Conservation (phyloP, 2,888 invertebrate species). For the Caenorhabditis imperialis region DNA sequence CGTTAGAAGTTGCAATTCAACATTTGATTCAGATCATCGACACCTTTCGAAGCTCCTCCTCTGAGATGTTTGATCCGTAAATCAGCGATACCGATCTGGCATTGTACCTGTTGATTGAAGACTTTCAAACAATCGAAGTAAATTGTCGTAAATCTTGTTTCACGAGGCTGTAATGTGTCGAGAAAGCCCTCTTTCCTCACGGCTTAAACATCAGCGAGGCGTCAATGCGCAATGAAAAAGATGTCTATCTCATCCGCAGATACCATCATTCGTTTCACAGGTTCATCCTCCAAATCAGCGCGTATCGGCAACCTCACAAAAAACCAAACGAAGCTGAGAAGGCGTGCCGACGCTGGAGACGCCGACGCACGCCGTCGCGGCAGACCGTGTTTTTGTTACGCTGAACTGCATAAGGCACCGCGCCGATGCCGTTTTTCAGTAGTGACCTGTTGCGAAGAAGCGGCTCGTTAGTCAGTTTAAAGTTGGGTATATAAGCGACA, state of each 20-base stretch:
- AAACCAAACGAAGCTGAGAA: constrained; percentile 20
- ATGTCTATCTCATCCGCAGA: constrained; percentile 38
- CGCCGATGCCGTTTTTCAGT: constrained; percentile 41
- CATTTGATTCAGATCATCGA: too few relatives aligned
- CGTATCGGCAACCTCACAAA: constrained; percentile 17
- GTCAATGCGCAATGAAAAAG: constrained; percentile 22
- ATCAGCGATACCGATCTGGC: constrained; percentile 23
- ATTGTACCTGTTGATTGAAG: too few relatives aligned
- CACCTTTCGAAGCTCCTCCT: too few relatives aligned
- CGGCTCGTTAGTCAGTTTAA: constrained; percentile 54
- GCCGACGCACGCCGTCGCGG: constrained; percentile 12
- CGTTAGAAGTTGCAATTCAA: too few relatives aligned
- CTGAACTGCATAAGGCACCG: constrained; percentile 47
- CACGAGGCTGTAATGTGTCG: constrained; percentile 24
- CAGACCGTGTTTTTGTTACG: constrained; percentile 44
- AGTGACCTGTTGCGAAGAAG: constrained; percentile 46
- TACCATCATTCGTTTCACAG: constrained; percentile 45
- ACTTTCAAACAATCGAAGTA: not conserved
- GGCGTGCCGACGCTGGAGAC: constrained; percentile 9
- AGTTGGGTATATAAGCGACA: constrained; percentile 44
- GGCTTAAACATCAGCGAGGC: constrained; percentile 33
- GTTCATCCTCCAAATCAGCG: constrained; percentile 37
- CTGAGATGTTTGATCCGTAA: too few relatives aligned
- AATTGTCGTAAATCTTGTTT: constrained; percentile 29
- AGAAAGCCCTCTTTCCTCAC: constrained; percentile 10